These are phyloP conservation scores for Liasis olivaceus DNA, from an alignment of 2,797 vertebrate species.

Conservation along the genomic window DNA sequence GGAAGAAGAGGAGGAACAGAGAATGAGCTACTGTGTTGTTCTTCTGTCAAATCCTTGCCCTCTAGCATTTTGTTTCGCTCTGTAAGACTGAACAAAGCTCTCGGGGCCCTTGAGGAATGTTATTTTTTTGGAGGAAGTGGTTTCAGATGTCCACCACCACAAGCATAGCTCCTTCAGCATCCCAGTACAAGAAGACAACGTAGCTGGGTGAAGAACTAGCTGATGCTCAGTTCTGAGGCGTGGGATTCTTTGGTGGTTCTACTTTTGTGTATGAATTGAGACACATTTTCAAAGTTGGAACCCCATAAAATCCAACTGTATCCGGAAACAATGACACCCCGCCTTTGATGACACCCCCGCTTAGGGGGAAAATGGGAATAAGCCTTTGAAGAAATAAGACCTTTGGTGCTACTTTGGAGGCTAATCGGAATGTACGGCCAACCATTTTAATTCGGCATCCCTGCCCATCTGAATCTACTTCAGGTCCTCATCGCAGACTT, in stretches of 20 bases:
- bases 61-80: neutral
- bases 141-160: neutral
- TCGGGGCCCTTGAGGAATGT: neutral
- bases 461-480: constrained; percentile 39
- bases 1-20: constrained; percentile 30
- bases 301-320: neutral
- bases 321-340: neutral
- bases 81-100: neutral
- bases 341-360: neutral
- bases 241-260: neutral
- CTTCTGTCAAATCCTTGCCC: constrained; percentile 48
- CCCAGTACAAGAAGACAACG: neutral
- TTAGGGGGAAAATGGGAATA: neutral
- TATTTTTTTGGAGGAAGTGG: neutral
- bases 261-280: neutral
- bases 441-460: neutral
- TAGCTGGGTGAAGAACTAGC: neutral
- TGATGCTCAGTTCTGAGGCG: neutral
- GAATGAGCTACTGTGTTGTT: constrained; percentile 51
- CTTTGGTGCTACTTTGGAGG: constrained; percentile 10
- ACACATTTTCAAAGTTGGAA: neutral
- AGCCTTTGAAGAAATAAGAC: neutral
- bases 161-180: neutral
- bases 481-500: constrained; percentile 66
- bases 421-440: neutral